phyloP scores from a whole-genome alignment of 2,113 vertebrate genomes.

The Hypocryptadius cinnamomeus region DNA sequence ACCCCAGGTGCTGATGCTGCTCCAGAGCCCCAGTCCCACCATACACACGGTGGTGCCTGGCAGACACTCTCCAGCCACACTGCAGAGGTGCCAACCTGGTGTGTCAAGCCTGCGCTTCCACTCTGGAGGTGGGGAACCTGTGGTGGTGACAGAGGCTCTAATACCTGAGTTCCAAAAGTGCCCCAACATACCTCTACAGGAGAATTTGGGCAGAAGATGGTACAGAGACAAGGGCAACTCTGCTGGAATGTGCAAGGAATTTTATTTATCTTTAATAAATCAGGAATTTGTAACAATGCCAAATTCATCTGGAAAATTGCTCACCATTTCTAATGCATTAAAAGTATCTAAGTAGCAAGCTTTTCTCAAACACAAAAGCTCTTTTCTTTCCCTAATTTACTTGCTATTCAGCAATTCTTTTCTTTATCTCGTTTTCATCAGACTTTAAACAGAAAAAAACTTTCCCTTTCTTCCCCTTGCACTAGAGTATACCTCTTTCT shows the following conservation, averaged over 20 bases:
- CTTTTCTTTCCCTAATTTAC: not conserved
- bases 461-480: not conserved
- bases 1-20: not conserved
- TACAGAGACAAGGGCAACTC: not conserved
- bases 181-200: fast-evolving
- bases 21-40: not conserved
- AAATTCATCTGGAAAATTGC: not conserved
- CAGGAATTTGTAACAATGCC: not conserved
- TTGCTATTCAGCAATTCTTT: not conserved
- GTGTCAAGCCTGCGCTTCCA: fast-evolving
- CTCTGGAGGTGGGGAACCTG: fast-evolving
- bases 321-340: not conserved
- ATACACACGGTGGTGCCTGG: too few species aligned
- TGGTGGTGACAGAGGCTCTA: not conserved
- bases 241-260: fast-evolving
- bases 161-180: not conserved
- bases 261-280: not conserved
- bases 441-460: not conserved
- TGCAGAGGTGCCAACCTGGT: not conserved
- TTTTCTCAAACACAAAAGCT: not conserved
- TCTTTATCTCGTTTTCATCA: not conserved
- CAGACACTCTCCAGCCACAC: not conserved
- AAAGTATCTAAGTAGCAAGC: not conserved
- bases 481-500: not conserved
- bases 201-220: not conserved